These are phyloP conservation scores for Lepidochrysops patricia DNA, from an alignment of 2,888 invertebrate genomes.

Conservation along the genomic window DNA sequence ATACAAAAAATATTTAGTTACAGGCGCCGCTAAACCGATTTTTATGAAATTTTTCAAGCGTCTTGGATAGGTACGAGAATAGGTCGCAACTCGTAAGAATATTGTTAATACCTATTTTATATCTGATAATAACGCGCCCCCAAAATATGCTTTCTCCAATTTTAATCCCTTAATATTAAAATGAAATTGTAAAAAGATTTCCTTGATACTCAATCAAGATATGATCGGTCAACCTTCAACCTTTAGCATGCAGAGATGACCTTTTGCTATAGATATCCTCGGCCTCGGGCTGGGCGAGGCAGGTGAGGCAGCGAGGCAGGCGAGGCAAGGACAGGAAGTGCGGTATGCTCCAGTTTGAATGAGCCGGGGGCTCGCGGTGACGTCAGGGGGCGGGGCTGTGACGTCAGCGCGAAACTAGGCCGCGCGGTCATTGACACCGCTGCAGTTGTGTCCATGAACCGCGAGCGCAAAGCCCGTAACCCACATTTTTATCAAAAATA, in stretches of 20 bases:
- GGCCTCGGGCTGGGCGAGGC: constrained; percentile 35
- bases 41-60: too few relatives aligned
- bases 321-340: constrained; percentile 33
- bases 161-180: too few relatives aligned
- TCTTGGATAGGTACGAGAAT: too few relatives aligned
- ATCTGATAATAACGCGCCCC: too few relatives aligned
- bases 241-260: constrained; percentile 45
- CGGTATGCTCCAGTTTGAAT: constrained; percentile 64
- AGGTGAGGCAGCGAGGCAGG: constrained; percentile 23
- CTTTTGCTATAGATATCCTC: constrained; percentile 37
- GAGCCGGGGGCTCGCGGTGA: constrained; percentile 59
- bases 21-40: too few relatives aligned
- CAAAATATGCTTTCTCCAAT: too few relatives aligned
- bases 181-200: too few relatives aligned
- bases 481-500: constrained; percentile 1
- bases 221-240: constrained; percentile 28
- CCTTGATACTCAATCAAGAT: too few relatives aligned
- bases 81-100: too few relatives aligned
- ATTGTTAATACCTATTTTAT: too few relatives aligned
- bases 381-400: constrained; percentile 67
- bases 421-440: constrained; percentile 59
- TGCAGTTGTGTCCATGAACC: constrained; percentile 39
- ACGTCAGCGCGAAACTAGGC: constrained; percentile 64
- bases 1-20: too few relatives aligned
- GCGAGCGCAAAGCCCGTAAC: constrained; percentile 12